Conservation (phyloP, 2,888 invertebrate species). For the Patella pellucida region DNA sequence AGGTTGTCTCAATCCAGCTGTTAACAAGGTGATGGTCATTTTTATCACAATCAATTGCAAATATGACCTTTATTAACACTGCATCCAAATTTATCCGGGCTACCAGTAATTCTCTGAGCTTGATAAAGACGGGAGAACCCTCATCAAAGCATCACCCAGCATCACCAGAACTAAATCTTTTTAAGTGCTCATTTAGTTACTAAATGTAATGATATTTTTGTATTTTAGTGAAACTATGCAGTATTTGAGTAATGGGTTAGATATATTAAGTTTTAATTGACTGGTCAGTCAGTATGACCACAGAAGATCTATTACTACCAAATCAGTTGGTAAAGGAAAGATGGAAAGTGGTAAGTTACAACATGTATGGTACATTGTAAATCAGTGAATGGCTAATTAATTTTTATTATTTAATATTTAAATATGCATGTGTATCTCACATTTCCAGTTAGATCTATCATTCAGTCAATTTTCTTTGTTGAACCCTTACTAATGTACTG, state of each 20-base stretch:
- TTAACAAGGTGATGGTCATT: too few species aligned
- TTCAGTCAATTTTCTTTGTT: too few species aligned
- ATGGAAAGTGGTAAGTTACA: conserved; percentile 91
- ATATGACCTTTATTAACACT: too few species aligned
- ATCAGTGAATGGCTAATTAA: neutral
- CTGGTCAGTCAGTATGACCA: conserved; percentile 44
- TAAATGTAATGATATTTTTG: neutral
- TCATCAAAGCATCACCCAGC: too few species aligned
- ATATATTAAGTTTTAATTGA: neutral
- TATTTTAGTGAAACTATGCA: neutral
- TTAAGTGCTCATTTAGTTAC: neutral
- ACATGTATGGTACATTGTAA: neutral
- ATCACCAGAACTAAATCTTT: too few species aligned
- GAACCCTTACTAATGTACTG: too few species aligned
- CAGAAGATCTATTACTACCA: conserved; percentile 87
- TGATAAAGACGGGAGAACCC: too few species aligned
- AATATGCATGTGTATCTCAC: too few species aligned
- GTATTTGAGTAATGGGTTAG: conserved; percentile 4
- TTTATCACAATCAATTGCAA: too few species aligned
- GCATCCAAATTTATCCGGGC: too few species aligned
- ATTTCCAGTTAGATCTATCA: neutral
- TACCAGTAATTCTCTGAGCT: too few species aligned
- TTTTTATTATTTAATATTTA: neutral
- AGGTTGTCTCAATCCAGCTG: too few species aligned
- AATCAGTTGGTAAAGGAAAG: conserved; percentile 98